Conservation (phyloP, 2,888 invertebrate genomes). For the Ochlodes sylvanus region DNA sequence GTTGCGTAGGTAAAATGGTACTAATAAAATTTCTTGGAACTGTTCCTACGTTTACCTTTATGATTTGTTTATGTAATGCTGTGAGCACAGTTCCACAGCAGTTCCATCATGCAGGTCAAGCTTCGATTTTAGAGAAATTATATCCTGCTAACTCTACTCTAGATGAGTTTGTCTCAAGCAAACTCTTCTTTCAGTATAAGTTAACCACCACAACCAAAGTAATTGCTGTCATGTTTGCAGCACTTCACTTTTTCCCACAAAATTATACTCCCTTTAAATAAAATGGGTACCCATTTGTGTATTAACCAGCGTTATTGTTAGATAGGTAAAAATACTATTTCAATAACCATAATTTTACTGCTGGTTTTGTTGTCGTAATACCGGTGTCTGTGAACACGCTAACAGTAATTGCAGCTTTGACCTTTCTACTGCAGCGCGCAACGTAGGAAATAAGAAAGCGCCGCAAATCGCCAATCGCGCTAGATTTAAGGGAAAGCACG, state of each 20-base stretch:
- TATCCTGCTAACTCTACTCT: too few species aligned
- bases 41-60: not conserved
- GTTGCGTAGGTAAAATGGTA: not conserved
- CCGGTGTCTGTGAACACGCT: not conserved
- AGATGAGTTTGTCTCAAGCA: too few species aligned
- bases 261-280: too few species aligned
- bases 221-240: too few species aligned
- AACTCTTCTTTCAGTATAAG: too few species aligned
- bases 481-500: slow-evolving; percentile 42
- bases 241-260: too few species aligned
- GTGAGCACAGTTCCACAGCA: not conserved
- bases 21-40: not conserved
- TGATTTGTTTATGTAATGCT: not conserved
- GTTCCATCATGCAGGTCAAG: too few species aligned
- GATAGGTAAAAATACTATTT: not conserved
- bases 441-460: slow-evolving; percentile 26
- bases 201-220: too few species aligned
- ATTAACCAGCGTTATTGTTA: not conserved
- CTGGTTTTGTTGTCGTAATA: not conserved
- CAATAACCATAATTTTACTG: not conserved
- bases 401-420: slow-evolving; percentile 22
- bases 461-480: slow-evolving; percentile 25
- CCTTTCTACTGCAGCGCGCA: slow-evolving; percentile 22
- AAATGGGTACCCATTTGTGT: too few species aligned
- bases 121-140: too few species aligned